Evolutionary conservation across 2,888 invertebrate species (phyloP), one percentile per base, ranked within the genome.

Genomic region (Drosophila macrothrix): DNA sequence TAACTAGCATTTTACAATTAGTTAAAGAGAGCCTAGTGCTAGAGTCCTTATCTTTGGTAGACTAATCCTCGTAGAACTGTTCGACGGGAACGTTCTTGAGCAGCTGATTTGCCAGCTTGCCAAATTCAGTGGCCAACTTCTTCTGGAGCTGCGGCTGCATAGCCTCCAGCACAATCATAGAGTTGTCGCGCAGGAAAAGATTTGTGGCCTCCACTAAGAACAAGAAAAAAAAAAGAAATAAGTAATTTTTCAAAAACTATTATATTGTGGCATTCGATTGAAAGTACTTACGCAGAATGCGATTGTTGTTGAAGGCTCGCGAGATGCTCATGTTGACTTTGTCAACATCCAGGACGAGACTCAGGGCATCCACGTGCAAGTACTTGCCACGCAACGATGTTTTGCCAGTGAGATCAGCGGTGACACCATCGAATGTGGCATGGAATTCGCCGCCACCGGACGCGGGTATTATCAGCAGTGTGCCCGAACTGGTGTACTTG

Each of bases 381-480:
- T 95, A 95, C 58, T 94, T 94, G 65, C 94, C 93, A 2, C 92
- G 93, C 1, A 94, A 92, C 25, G 95, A 95, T 0, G 95, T 94
- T 61, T 93, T 94, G 60, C 96, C 96, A 73, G 94, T 94, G 5
- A 96, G 94, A 70, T 94, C 93, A 7, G 95, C 95, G 25, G 93
- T 94, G 4, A 95, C 94, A 66, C 95, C 95, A 77, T 94, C 95
- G 84, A 96, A 95, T 59, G 94, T 93, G 50, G 95, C 96, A 88
- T 95, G 94, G 88, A 96, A 96, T 12, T 95, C 95, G 35, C 96
- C 96, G 75, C 95, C 95, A 66, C 96, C 96, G 76, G 95, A 95
- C 0, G 96, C 96, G 12, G 96, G 96, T 54, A 96, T 94, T 73
- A 96, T 96, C 72, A 96, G 94, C 52, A 96, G 92, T 5, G 96